Percentiles rank a stretch among this genome's conserved stretches.
phyloP scores from a whole-genome alignment of 2,888 invertebrate species.

The Alloscopus bannaensis region DNA sequence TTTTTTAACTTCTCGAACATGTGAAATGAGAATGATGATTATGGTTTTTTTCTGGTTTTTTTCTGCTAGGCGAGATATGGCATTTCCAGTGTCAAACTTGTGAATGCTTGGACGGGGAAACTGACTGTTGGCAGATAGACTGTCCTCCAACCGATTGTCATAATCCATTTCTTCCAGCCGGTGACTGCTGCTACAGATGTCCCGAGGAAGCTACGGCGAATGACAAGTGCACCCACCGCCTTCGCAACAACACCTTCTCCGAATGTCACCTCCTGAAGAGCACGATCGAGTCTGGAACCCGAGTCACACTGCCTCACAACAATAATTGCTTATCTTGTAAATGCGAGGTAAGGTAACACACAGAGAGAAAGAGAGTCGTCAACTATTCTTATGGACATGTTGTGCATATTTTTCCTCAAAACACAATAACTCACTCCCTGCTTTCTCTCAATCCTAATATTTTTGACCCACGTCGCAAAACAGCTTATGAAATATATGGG shows the following conservation, averaged over 20 bases:
- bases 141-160: slow-evolving; percentile 84
- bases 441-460: no score
- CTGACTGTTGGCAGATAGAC: slow-evolving; percentile 91
- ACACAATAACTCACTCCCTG: no score
- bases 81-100: slow-evolving; percentile 94
- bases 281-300: slow-evolving; percentile 71
- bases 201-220: slow-evolving; percentile 76
- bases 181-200: slow-evolving; percentile 85
- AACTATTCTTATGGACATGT: no score
- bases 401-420: no score
- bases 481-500: no score
- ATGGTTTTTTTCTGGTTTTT: no score
- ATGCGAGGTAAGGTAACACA: slow-evolving; percentile 87
- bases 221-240: slow-evolving; percentile 73
- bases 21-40: no score
- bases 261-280: slow-evolving; percentile 81
- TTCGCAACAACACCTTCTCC: slow-evolving; percentile 76
- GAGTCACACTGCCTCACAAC: slow-evolving; percentile 78
- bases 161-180: slow-evolving; percentile 80
- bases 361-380: no score
- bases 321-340: slow-evolving; percentile 84
- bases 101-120: slow-evolving; percentile 92
- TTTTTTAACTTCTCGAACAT: no score
- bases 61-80: slow-evolving; percentile 90
- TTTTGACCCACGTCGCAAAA: no score